Base-by-base conservation (phyloP, 2,113 vertebrate genomes). In the Forbesichthys papilliferus region DNA sequence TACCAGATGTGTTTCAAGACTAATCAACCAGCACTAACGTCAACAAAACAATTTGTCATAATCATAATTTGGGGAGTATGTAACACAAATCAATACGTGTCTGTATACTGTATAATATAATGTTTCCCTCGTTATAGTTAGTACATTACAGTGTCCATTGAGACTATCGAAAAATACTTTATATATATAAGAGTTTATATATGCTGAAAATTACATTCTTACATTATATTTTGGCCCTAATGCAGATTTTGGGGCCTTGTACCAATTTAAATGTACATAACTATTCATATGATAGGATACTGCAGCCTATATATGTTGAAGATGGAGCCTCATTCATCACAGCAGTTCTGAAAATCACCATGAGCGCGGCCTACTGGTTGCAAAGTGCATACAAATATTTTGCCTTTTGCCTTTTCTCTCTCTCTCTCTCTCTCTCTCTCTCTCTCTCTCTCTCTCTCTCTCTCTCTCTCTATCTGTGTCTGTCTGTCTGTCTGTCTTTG, bases 401-500 rank as follows among this genome's bases (percentile, higher is more conserved):
- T 7, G 9, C 63, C 33, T 46, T 87, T 82, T 84, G n/a, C n/a
- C n/a, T n/a, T n/a, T n/a, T 71, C 61, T 78, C 82, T 72, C 75
- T 78, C 81, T 82, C 27, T 27, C 27, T 27, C 27, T 27, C 27
- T 27, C 27, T 27, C 27, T 27, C 27, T 27, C 27, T 27, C 27
- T 27, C 27, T 27, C 27, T 27, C 27, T 27, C 27, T 27, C 27
- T 27, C 27, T 27, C 79, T 82, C 77, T 88, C 84, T 88, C 79
- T 89, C 81, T 81, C 84, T 66, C 52, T 46, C 49, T 42, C 73
- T 76, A 27, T 14, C n/a, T 58, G 16, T 60, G 83, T 84, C 33
- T 60, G 13, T 49, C 11, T 73, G 47, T 61, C 34, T 88, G 83
- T 84, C 79, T 86, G 27, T 27, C 27, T 27, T 86, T 87, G 79